phyloP scores from a whole-genome alignment of 2,888 invertebrate species.

The Ischnus inquisitorius region DNA sequence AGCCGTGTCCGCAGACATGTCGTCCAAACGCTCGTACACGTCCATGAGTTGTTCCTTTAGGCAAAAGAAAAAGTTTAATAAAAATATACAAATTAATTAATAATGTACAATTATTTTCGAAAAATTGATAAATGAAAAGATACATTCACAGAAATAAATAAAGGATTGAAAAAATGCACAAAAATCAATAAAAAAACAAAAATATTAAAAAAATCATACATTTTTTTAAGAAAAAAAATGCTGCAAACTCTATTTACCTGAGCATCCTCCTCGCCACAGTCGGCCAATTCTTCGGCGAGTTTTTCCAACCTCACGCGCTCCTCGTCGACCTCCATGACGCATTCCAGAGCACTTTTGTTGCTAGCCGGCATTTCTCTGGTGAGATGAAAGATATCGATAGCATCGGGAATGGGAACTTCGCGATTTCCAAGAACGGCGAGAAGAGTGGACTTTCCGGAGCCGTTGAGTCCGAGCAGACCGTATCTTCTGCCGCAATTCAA shows the following conservation, averaged over 20 bases:
- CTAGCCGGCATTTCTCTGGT: constrained; percentile 99
- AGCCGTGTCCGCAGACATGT: constrained; percentile 98
- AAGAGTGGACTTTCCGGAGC: constrained; percentile 98
- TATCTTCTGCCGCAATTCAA: constrained; percentile 99
- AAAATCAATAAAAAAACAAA: not conserved
- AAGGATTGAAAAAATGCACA: too few species aligned
- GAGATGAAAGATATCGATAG: constrained; percentile 99
- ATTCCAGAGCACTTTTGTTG: constrained; percentile 97
- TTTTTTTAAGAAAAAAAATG: not conserved
- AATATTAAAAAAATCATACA: not conserved
- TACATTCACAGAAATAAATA: too few species aligned
- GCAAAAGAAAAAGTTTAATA: constrained; percentile 86
- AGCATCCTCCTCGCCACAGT: constrained; percentile 93
- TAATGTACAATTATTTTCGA: not conserved
- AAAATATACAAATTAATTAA: constrained; percentile 43
- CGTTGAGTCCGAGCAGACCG: constrained; percentile 98
- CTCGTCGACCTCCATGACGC: constrained; percentile 99
- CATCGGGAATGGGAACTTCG: constrained; percentile 98
- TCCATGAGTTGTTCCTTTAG: constrained; percentile 98
- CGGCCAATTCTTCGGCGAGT: constrained; percentile 95
- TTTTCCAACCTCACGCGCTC: constrained; percentile 96
- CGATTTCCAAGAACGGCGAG: constrained; percentile 96
- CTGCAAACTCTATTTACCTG: constrained; percentile 75
- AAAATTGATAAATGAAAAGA: not conserved
- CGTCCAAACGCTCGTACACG: constrained; percentile 98